A percentile compares a stretch with the other conserved stretches of the same genome.
Conservation (phyloP, 2,113 vertebrate species). For the Morone saxatilis region DNA sequence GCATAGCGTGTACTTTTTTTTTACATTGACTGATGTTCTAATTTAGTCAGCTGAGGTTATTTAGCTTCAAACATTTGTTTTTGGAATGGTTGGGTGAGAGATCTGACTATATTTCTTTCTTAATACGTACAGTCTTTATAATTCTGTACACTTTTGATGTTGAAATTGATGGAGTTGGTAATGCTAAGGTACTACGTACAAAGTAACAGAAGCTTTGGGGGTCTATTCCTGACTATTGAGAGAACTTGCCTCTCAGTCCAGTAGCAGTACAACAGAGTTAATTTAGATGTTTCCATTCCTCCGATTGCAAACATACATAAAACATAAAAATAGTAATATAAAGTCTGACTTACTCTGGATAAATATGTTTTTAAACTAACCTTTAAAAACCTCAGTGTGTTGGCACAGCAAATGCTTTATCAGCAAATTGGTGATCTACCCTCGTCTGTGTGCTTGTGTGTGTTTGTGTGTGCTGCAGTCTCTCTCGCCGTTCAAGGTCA, state of each 20-base stretch:
- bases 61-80: not conserved
- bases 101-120: not conserved
- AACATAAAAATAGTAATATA: conserved; percentile 6
- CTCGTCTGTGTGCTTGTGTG: not conserved
- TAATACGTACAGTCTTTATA: not conserved
- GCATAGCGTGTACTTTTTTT: conserved; percentile 36
- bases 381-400: conserved; percentile 15
- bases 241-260: not conserved
- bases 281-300: not conserved
- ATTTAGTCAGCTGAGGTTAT: not conserved
- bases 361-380: conserved; percentile 15
- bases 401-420: conserved; percentile 45
- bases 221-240: not conserved
- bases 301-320: not conserved
- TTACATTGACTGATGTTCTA: not conserved
- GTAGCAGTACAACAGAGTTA: not conserved
- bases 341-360: not conserved
- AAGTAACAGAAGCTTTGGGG: not conserved
- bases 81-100: not conserved
- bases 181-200: not conserved
- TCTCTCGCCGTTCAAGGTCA: conserved; percentile 61
- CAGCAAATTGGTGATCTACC: conserved; percentile 36
- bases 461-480: not conserved
- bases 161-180: not conserved
- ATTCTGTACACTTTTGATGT: not conserved